Evolutionary conservation across 2,797 vertebrate genomes (phyloP), one percentile per base, ranked within the genome.

Genomic region (Pagetopsis macropterus): DNA sequence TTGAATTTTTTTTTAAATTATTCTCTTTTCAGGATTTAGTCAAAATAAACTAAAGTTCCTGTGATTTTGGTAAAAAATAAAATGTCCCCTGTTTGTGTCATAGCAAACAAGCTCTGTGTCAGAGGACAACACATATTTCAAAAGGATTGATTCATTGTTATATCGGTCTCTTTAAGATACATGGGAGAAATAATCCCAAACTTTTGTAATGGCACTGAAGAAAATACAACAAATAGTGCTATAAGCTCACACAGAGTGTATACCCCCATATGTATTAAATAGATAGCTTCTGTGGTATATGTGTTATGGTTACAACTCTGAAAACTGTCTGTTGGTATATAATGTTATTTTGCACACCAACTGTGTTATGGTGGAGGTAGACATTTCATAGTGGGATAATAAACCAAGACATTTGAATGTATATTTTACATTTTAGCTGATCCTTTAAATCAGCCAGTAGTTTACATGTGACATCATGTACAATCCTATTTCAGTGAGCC

Each of bases 401-500:
- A 31, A 74, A 59, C n/a, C 33, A 58, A 55, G n/a, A 49, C 37
- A 37, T 37, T 37, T 37, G 33, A 37, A 37, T 37, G 9, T 9
- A 37, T 37, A 7, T 37, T 37, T 37, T 37, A 37, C 33, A 37
- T 37, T 9, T 78, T 48, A 43, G 67, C 46, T 52, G 60, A 72
- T 41, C 70, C 59, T 83, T 78, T 68, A 54, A 63, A 64, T 51
- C 14, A 52, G 37, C 54, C 33, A 16, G 19, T n/a, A 46, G 49
- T 71, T 55, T 46, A 56, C 66, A 69, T 81, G 73, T n/a, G 52
- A 14, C 46, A 49, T 56, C 61, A 68, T 71, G 65, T 78, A 78
- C 81, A 78, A 87, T 79, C 87, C 89, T 75, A 40, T 86, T 79
- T 78, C 82, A 89, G 15, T 76, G 72, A 81, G 84, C 79, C 81